Base-by-base conservation (phyloP, 2,888 invertebrate species). In the Sthenelais limicola region DNA sequence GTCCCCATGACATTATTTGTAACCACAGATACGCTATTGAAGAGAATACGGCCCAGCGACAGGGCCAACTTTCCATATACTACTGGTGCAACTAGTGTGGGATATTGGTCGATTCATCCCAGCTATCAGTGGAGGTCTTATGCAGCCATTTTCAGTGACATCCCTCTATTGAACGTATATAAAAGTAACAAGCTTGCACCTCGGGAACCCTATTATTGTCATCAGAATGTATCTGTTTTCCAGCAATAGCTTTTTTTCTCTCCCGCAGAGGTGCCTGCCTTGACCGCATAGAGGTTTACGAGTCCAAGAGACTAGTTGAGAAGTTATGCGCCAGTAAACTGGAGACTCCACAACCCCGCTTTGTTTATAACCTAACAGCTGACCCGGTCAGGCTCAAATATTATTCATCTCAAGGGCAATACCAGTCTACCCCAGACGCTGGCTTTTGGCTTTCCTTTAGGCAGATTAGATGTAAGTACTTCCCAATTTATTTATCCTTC, bases 391-490 rank as follows among this genome's bases (percentile, higher is more conserved):
- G 38, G 51, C 30, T 73, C 58, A 33, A 38, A n/a, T 73, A 73
- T 32, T 51, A 33, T 66, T 56, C 73, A n/a, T 24, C 70, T 18
- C 30, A 24, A 18, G 73, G 73, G 21, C 73, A 73, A 32, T 43
- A 58, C 48, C 73, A 73, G 32, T 47, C 70, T 15, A 35, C 58
- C 1, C 69, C 73, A 4, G 70, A 69, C 21, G 30, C 58, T n/a
- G 73, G 73, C 15, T 73, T 73, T 70, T 73, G 73, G 73, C 26
- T 73, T 5, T 70, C 70, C 26, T 70, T 70, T n/a, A 35, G 70
- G 15, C 62, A 62, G 43, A 62, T 62, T 38, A 35, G 62, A 7
- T 62, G 62, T 62, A 35, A 62, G 62, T 62, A 56, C 18, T 18
- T 15, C 7, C 7, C 56, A 3, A 3, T n/a, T 15, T 5, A n/a